These are phyloP conservation scores for Micrasema longulum DNA, from an alignment of 1,140 invertebrate genomes.

Conservation along the genomic window DNA sequence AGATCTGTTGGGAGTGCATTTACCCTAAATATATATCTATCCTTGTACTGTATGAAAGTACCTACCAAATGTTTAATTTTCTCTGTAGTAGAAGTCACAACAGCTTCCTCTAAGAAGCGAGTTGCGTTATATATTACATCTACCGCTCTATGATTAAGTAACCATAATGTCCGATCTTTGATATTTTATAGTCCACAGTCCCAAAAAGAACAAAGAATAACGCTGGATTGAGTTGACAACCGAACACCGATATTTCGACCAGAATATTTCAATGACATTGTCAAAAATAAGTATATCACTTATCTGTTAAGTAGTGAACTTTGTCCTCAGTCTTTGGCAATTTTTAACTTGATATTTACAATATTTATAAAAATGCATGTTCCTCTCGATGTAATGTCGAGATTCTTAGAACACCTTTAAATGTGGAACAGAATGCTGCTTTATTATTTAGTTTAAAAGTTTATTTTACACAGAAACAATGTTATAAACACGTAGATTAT, in stretches of 20 bases:
- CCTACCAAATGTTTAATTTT: conserved; percentile 17
- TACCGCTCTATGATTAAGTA: too few relatives aligned
- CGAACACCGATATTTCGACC: conserved; percentile 7
- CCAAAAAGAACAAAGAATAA: conserved; percentile 35
- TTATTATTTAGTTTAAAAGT: neutral
- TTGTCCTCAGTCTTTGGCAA: conserved; percentile 39
- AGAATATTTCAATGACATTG: conserved; percentile 2
- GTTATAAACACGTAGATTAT: too few relatives aligned
- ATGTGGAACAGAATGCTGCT: neutral
- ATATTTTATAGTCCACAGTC: conserved; percentile 40
- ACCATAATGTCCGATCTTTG: neutral
- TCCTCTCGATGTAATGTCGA: conserved; percentile 24
- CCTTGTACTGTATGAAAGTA: conserved; percentile 12
- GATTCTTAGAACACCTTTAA: neutral
- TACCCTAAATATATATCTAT: conserved; percentile 22
- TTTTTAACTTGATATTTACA: conserved; percentile 34
- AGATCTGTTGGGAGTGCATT: neutral
- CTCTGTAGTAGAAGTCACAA: conserved; percentile 4
- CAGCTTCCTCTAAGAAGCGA: conserved; percentile 8
- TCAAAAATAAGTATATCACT: conserved; percentile 31
- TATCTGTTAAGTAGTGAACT: conserved; percentile 38
- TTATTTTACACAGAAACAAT: too few relatives aligned
- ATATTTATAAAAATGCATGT: conserved; percentile 9
- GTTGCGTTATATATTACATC: conserved; percentile 2
- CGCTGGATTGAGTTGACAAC: conserved; percentile 13